Percentiles rank a stretch among this genome's conserved stretches.
Conservation (phyloP, 2,797 vertebrate species). For the Aphelocoma californica region DNA sequence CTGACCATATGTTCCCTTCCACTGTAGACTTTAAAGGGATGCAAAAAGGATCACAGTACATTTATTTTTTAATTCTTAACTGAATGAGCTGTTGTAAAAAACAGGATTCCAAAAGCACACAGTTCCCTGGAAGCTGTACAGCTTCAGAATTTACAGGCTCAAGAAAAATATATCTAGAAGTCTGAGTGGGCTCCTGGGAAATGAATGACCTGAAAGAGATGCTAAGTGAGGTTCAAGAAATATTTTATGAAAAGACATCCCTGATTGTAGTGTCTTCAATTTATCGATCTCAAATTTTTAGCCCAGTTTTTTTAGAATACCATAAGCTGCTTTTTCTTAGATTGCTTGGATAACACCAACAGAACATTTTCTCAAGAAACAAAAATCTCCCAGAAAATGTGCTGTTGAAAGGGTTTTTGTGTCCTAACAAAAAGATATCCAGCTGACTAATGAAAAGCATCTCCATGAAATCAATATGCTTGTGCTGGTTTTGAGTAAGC, state of each 20-base stretch:
- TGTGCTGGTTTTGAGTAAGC: neutral
- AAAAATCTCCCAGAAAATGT: neutral
- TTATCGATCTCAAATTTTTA: neutral
- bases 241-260: neutral
- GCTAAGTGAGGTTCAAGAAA: neutral
- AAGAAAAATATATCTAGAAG: neutral
- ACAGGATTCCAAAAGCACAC: neutral
- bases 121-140: neutral
- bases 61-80: neutral
- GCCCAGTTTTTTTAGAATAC: neutral
- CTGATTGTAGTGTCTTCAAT: neutral
- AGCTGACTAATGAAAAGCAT: neutral
- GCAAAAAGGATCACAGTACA: accelerated
- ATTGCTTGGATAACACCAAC: neutral
- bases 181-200: neutral
- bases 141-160: neutral
- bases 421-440: neutral
- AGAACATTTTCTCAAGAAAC: neutral
- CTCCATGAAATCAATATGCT: neutral
- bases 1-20: neutral
- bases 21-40: neutral
- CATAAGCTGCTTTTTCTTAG: neutral
- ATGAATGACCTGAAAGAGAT: neutral
- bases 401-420: neutral
- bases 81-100: neutral